Conservation (phyloP, 2,888 invertebrate genomes). For the Drosophila lutescens region DNA sequence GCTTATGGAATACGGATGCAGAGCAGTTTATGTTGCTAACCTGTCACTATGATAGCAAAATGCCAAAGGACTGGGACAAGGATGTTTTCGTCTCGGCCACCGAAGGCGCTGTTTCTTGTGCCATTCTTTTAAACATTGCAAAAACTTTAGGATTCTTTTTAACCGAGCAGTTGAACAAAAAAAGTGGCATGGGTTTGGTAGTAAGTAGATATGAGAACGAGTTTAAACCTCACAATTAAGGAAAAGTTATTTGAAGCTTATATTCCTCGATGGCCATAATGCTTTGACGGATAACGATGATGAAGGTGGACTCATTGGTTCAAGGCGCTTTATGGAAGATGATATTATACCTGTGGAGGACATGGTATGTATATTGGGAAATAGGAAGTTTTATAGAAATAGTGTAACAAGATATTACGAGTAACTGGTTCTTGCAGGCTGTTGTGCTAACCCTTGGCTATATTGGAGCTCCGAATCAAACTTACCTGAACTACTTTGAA, state of each 20-base stretch:
- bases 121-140: slow-evolving; percentile 93
- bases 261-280: slow-evolving; percentile 99
- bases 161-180: slow-evolving; percentile 85
- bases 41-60: slow-evolving; percentile 92
- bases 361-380: slow-evolving; percentile 87
- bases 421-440: slow-evolving; percentile 86
- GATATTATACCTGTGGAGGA: slow-evolving; percentile 85
- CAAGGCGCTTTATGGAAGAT: slow-evolving; percentile 92
- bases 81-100: slow-evolving; percentile 87
- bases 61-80: slow-evolving; percentile 81
- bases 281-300: slow-evolving; percentile 93
- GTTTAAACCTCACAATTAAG: slow-evolving; percentile 74
- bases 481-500: slow-evolving; percentile 92
- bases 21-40: slow-evolving; percentile 87
- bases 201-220: slow-evolving; percentile 14
- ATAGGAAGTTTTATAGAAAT: not conserved
- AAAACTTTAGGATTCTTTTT: slow-evolving; percentile 85
- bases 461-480: slow-evolving; percentile 92
- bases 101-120: slow-evolving; percentile 98
- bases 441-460: slow-evolving; percentile 94
- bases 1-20: slow-evolving; percentile 88
- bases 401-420: not conserved
- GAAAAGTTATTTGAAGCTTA: slow-evolving; percentile 87
- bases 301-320: slow-evolving; percentile 96
- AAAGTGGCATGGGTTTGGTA: slow-evolving; percentile 63